A percentile compares a stretch with the other conserved stretches of the same genome.
Evolutionary conservation across 2,797 vertebrate genomes (phyloP).

Genomic region (Propithecus deckenii): DNA sequence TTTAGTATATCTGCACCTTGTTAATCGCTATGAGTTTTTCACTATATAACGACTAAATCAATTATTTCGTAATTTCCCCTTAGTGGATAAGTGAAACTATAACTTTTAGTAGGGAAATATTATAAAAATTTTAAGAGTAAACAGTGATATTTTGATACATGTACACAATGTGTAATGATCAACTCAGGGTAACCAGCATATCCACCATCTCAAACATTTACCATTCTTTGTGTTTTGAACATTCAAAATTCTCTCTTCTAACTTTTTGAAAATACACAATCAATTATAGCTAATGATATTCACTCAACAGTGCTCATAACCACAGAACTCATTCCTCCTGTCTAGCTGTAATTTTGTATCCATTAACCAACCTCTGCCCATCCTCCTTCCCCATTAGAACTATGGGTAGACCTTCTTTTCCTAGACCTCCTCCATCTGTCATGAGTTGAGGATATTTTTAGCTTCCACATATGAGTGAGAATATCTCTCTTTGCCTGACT

Average conservation of each 20-base stretch:
- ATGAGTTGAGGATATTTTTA: not conserved
- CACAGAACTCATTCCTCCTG: not conserved
- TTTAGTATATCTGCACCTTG: not conserved
- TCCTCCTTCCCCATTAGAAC: not conserved
- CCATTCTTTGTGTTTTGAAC: not conserved
- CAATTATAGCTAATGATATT: not conserved
- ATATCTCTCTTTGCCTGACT: not conserved
- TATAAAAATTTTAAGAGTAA: not conserved
- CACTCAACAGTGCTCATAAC: not conserved
- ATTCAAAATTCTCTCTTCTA: not conserved
- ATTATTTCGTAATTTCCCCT: conserved; percentile 6
- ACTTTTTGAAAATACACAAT: not conserved
- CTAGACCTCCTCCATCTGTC: too few species aligned
- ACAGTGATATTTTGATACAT: not conserved
- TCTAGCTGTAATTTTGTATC: not conserved
- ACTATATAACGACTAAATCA: not conserved
- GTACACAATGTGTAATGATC: not conserved
- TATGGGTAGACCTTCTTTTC: not conserved
- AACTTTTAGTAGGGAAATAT: not conserved
- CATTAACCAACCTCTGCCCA: not conserved
- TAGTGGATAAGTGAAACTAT: not conserved
- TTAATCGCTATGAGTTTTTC: not conserved
- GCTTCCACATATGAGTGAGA: not conserved
- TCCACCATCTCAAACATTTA: not conserved
- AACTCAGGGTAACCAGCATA: not conserved